Base-by-base conservation (phyloP, 2,888 invertebrate genomes). In the Brachyopa scutellaris region DNA sequence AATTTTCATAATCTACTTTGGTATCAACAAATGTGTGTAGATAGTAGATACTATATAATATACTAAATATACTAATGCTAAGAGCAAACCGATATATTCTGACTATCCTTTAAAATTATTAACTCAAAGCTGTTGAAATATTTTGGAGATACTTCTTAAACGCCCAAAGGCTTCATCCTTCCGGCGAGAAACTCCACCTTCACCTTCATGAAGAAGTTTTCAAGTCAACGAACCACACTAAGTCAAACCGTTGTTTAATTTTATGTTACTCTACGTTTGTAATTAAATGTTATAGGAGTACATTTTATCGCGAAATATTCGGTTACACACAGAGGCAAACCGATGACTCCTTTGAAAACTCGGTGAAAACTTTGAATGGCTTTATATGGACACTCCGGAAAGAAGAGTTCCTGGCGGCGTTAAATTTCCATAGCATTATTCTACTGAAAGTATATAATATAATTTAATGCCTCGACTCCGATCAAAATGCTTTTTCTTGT, bases 271-370 rank as follows among this genome's bases (percentile, higher is more conserved):
- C 13, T 40, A 40, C 62, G 45, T 67, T 69, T 42, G 62, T 74
- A 74, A 80, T 80, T 74, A 80, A 80, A 74, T 69, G 67, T 49
- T 69, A 42, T 53, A 67, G 55, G 61, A 69, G 74, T 49, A 29
- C 33, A 74, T 67, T 80, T 74, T 69, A 80, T 80, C 40, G 57
- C 62, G 1, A n/a, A 21, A 29, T 38, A 47, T 61, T 74, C 55
- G 51, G 17, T 26, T 17, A n/a, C 45, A n/a, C 45, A 55, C 8
- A 42, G 61, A 40, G 21, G 38, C 59, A 62, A 13, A 49, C 33
- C 57, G 26, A 57, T 59, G 36, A 78, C 62, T 62, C 42, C 31
- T 77, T 70, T 13, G 13, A 15, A 36, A 69, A 55, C 11, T 40
- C 59, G 33, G 21, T 47, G 19, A n/a, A 69, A 77, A 77, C 77